Evolutionary conservation across 2,113 vertebrate species (phyloP), one percentile per base, ranked within the genome.

Genomic region (Salminus brasiliensis): DNA sequence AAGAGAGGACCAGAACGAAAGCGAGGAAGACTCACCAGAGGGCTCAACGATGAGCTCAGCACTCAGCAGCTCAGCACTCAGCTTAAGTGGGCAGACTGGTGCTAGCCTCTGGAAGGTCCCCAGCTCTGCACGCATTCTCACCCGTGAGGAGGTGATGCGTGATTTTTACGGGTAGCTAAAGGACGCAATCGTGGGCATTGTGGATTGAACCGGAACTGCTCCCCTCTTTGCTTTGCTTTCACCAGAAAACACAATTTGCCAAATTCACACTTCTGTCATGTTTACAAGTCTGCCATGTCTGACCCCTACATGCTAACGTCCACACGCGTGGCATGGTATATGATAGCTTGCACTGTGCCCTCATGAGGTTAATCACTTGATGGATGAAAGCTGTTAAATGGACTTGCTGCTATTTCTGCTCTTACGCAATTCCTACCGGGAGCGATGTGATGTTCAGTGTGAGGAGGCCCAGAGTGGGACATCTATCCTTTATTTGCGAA

Each of bases 41-140:
- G 89, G 78, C 43, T 92, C 86, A 86, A 94, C 34, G 6, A 25
- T n/a, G 27, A 49, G 25, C n/a, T 67, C 90, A 86, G 76, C 88
- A 9, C 86, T 88, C 0, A 88, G 96, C 68, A 93, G 41, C 15
- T 67, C 90, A 86, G 76, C 88, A 11, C 86, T 88, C 0, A 88
- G 96, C 68, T 93, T 91, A 71, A 95, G 95, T 0, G 94, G 95
- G n/a, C 74, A 91, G 87, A 74, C 97, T 68, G 93, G 90, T 73
- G 94, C 95, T 0, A 95, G 95, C 18, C 94, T 94, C 1, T 98
- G 96, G 97, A 96, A 94, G 87, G 92, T 95, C 36, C 96, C 96
- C 1, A 90, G 91, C 59, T 88, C 92, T 32, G 93, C 83, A 18
- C 95, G 87, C 90, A 94, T 94, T 82, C 90, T 93, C 71, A 87